Percentiles rank a stretch among this genome's conserved stretches.
These are phyloP conservation scores for Coenonympha glycerion DNA, from an alignment of 2,888 invertebrate species.

Conservation along the genomic window DNA sequence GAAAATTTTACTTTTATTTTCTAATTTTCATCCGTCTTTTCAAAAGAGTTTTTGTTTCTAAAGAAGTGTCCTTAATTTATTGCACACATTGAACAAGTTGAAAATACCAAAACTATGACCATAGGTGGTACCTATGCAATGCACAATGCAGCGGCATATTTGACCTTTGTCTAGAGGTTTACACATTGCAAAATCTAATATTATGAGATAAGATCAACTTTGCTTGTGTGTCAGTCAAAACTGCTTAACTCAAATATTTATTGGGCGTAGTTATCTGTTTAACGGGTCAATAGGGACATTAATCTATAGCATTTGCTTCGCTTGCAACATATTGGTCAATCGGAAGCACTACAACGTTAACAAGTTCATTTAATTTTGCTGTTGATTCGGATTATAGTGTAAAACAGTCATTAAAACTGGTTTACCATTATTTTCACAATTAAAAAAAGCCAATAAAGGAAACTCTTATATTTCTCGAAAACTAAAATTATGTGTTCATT, in stretches of 20 bases:
- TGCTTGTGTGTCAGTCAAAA: neutral
- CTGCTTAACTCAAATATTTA: neutral
- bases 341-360: conserved; percentile 3
- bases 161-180: neutral
- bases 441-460: no score
- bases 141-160: neutral
- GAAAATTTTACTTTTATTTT: no score
- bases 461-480: no score
- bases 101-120: neutral
- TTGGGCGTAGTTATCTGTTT: neutral
- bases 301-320: neutral
- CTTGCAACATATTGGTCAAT: neutral
- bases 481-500: no score
- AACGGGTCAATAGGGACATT: conserved; percentile 4
- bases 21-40: no score
- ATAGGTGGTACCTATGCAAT: neutral
- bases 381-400: no score
- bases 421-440: no score
- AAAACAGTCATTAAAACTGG: no score
- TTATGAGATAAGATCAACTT: conserved; percentile 1
- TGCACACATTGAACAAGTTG: neutral
- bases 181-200: neutral
- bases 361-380: neutral
- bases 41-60: no score
- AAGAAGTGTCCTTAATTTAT: no score